Conservation (phyloP, 2,797 vertebrate genomes). For the Epinephelus coioides region DNA sequence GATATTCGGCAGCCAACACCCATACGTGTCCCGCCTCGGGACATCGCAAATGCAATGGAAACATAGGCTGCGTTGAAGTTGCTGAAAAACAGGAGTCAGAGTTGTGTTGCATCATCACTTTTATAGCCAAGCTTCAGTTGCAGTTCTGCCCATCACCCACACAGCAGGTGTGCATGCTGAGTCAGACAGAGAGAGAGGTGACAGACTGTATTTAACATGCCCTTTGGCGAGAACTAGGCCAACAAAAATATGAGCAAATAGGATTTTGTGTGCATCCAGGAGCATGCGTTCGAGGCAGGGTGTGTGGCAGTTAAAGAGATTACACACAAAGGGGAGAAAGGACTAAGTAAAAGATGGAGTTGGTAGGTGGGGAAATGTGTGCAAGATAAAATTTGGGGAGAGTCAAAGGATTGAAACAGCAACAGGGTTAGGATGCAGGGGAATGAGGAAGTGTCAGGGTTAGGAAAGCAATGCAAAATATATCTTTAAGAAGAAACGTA, state of each 20-base stretch:
- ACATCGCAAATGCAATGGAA: conserved; percentile 46
- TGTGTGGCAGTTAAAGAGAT: conserved; percentile 10
- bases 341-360: neutral
- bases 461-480: no score
- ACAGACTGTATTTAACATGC: conserved; percentile 48
- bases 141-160: conserved; percentile 65
- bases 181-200: conserved; percentile 57
- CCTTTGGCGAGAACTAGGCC: conserved; percentile 45
- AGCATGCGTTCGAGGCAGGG: neutral
- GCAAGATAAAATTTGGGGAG: conserved; percentile 2
- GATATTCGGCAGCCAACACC: conserved; percentile 14
- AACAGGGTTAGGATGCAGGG: neutral
- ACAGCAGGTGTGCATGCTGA: conserved; percentile 73
- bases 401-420: neutral
- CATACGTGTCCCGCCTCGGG: conserved; percentile 22
- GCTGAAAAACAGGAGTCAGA: conserved; percentile 52
- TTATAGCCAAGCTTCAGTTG: conserved; percentile 50
- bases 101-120: conserved; percentile 70
- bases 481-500: no score
- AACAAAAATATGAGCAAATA: conserved; percentile 41
- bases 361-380: conserved; percentile 5
- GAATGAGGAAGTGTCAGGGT: neutral
- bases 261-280: conserved; percentile 17
- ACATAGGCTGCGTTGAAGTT: conserved; percentile 30
- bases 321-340: neutral